Conservation (phyloP, 1,140 invertebrate genomes). For the Drosophila ironensis region DNA sequence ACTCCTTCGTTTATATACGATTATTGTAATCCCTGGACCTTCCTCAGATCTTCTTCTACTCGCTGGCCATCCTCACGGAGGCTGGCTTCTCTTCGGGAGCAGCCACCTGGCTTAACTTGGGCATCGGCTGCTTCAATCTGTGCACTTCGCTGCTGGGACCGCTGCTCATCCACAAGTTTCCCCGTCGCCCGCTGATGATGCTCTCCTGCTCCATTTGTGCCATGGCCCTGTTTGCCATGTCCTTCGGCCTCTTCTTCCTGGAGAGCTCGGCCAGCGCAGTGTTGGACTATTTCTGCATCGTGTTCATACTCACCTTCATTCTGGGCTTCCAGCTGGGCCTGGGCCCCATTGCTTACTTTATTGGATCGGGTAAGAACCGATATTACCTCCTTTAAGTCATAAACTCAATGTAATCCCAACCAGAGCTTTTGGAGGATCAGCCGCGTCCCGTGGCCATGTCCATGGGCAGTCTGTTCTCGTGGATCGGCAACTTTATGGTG, state of each 20-base stretch:
- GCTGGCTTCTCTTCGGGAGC: conserved; percentile 84
- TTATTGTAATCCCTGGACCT: not conserved
- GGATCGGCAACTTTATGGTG: conserved; percentile 93
- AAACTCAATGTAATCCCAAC: too few species aligned
- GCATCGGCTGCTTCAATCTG: conserved; percentile 87
- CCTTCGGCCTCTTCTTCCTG: conserved; percentile 83
- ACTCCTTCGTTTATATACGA: conserved; percentile 26
- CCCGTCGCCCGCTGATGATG: conserved; percentile 84
- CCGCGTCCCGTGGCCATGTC: conserved; percentile 93
- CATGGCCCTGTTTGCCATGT: conserved; percentile 83
- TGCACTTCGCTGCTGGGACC: conserved; percentile 85
- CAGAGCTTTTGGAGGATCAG: conserved; percentile 93
- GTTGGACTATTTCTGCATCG: conserved; percentile 85
- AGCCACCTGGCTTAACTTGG: conserved; percentile 86
- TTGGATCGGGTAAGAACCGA: conserved; percentile 81
- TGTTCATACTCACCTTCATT: conserved; percentile 87
- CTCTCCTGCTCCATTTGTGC: conserved; percentile 83
- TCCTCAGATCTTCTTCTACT: conserved; percentile 89
- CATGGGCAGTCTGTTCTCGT: conserved; percentile 93
- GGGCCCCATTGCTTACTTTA: conserved; percentile 94
- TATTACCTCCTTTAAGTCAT: too few species aligned
- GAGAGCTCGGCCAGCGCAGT: conserved; percentile 83
- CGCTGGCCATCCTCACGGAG: conserved; percentile 85
- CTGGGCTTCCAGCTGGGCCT: conserved; percentile 91
- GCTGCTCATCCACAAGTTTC: conserved; percentile 83